Evolutionary conservation across 2,113 vertebrate genomes (phyloP).

Genomic region (Cyanoramphus novaezelandiae): DNA sequence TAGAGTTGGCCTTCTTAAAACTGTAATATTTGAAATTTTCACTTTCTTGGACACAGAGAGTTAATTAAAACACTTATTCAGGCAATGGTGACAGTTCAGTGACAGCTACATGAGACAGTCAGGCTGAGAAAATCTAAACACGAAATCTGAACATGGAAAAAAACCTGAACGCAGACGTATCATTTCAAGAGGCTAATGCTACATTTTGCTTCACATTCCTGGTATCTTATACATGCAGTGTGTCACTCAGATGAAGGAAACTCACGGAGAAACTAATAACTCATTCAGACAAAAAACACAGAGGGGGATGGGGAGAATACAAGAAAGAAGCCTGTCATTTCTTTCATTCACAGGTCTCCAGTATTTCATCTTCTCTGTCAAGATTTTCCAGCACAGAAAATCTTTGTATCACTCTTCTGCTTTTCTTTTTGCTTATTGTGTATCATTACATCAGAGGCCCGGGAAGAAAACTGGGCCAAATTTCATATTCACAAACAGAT

Average conservation of each 20-base stretch:
- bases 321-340: background rate
- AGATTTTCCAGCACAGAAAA: background rate
- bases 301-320: background rate
- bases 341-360: background rate
- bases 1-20: background rate
- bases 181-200: background rate
- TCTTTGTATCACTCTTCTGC: background rate
- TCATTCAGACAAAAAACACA: constrained; percentile 32
- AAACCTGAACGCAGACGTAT: background rate
- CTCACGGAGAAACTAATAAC: background rate
- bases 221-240: background rate
- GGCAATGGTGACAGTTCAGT: background rate
- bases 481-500: background rate
- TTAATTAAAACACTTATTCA: background rate
- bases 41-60: background rate
- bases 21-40: background rate
- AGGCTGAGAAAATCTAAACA: background rate
- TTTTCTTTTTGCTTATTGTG: background rate
- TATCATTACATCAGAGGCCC: background rate
- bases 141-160: background rate
- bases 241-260: constrained; percentile 10
- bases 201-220: background rate
- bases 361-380: background rate
- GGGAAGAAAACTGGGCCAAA: background rate
- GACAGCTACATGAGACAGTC: background rate